phyloP scores from a whole-genome alignment of 2,113 vertebrate genomes.

The Fulmarus glacialis region DNA sequence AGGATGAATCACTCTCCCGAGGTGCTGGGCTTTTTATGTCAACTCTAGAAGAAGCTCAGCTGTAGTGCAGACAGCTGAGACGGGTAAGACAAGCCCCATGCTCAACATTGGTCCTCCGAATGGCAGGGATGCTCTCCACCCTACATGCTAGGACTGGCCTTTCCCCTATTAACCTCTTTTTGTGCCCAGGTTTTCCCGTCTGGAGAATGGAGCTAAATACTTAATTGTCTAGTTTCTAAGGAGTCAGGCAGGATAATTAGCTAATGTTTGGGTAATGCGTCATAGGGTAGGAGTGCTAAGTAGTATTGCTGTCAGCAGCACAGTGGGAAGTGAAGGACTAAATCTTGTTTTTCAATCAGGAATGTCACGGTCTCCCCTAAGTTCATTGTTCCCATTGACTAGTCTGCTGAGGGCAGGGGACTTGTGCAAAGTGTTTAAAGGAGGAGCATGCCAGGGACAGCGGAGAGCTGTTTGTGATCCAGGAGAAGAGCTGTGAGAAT shows the following conservation, averaged over 20 bases:
- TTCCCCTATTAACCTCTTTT: background rate
- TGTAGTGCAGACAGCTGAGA: background rate
- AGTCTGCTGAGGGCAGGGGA: background rate
- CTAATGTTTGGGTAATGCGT: constrained; percentile 38
- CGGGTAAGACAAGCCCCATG: background rate
- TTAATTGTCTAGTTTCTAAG: constrained; percentile 41
- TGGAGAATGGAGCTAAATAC: background rate
- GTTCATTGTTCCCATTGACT: background rate
- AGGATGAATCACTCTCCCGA: background rate
- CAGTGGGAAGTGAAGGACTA: constrained; percentile 35
- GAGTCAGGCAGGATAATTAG: constrained; percentile 26
- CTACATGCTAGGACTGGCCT: background rate
- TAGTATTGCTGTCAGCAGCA: constrained; percentile 40
- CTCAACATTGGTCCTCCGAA: background rate
- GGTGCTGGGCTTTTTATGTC: background rate
- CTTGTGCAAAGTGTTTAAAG: background rate
- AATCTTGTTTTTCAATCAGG: background rate
- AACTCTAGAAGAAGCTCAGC: background rate
- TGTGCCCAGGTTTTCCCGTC: background rate
- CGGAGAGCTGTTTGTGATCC: background rate
- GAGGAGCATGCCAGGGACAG: background rate
- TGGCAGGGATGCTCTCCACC: background rate
- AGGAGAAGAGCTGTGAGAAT: background rate
- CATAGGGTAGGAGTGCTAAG: constrained; percentile 10
- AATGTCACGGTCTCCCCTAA: background rate